Percentiles rank a stretch among this genome's conserved stretches.
Conservation (phyloP, 2,797 vertebrate species). For the Amblyopsis hoosieri region DNA sequence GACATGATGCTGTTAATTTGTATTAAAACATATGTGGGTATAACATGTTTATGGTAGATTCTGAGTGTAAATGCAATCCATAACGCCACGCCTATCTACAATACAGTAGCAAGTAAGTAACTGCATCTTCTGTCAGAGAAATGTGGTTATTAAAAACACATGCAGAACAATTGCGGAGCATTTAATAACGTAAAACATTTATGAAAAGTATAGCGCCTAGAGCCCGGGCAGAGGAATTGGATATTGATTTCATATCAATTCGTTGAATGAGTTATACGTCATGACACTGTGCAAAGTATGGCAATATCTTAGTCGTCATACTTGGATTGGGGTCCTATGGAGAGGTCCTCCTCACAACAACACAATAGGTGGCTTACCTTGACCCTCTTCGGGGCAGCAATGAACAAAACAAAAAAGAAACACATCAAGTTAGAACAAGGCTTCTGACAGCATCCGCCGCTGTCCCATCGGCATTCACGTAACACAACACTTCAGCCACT, state of each 20-base stretch:
- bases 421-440: constrained; percentile 66
- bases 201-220: no score
- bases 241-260: no score
- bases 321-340: neutral
- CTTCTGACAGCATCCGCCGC: constrained; percentile 44
- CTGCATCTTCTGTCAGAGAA: neutral
- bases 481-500: constrained; percentile 59
- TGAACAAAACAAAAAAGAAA: constrained; percentile 64
- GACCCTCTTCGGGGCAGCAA: constrained; percentile 94
- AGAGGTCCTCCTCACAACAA: neutral
- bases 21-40: neutral
- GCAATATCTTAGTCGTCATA: no score
- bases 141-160: neutral
- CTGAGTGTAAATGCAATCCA: no score
- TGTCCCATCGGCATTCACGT: constrained; percentile 44
- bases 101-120: neutral
- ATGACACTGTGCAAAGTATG: no score
- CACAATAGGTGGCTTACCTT: constrained; percentile 80
- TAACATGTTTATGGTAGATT: neutral
- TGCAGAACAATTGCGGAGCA: neutral
- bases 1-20: neutral
- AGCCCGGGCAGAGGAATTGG: no score
- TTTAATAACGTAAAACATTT: constrained; percentile 11
- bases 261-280: no score
- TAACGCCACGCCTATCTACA: no score